phyloP scores from a whole-genome alignment of 2,888 invertebrate species.

The Drosophila demipolita region DNA sequence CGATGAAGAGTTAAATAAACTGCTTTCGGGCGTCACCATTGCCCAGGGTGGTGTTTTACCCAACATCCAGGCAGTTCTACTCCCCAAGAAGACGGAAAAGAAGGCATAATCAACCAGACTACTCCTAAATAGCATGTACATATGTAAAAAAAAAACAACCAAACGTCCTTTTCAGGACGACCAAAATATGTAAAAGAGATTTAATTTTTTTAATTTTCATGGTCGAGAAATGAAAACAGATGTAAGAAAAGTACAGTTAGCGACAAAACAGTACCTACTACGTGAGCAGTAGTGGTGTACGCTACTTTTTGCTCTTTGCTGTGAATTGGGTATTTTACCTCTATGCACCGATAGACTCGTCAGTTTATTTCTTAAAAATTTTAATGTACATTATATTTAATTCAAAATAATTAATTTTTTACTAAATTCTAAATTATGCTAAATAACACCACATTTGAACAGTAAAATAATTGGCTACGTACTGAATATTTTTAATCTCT shows the following conservation, averaged over 20 bases:
- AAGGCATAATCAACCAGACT: slow-evolving; percentile 5
- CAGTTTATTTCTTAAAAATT: too few species aligned
- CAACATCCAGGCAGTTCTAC: slow-evolving; percentile 90
- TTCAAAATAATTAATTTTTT: too few species aligned
- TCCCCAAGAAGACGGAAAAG: slow-evolving; percentile 87
- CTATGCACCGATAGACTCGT: too few species aligned
- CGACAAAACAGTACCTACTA: background rate
- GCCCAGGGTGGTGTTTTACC: slow-evolving; percentile 93
- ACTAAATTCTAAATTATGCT: too few species aligned
- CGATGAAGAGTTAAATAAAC: too few species aligned
- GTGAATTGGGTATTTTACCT: too few species aligned
- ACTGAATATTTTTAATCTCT: too few species aligned
- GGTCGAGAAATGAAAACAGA: background rate
- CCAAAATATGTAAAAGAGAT: slow-evolving; percentile 7
- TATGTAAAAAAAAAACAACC: slow-evolving; percentile 3
- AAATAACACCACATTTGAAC: too few species aligned
- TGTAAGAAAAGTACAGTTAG: background rate
- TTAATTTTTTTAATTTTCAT: background rate
- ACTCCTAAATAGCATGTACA: background rate
- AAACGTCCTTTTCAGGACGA: slow-evolving; percentile 11
- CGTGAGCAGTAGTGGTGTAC: background rate
- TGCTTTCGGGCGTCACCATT: too few species aligned
- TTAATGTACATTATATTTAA: too few species aligned
- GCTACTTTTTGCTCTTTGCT: too few species aligned
- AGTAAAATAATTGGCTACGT: too few species aligned